Conservation (phyloP, 2,797 vertebrate genomes). For the Rhodeus uyekii region DNA sequence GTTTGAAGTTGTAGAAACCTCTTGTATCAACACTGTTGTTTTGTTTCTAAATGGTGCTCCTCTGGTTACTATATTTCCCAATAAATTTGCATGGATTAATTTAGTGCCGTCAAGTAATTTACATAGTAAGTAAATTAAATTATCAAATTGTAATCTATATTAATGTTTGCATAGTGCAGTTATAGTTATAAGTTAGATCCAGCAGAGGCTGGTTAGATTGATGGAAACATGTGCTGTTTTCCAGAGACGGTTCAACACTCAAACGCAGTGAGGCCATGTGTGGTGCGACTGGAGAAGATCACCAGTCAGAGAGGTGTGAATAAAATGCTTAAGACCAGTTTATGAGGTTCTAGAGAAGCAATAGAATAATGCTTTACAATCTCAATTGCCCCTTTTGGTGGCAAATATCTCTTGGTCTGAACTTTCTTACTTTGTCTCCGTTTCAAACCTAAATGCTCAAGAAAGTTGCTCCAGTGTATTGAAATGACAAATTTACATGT, state of each 20-base stretch:
- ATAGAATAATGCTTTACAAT: conserved; percentile 39
- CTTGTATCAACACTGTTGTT: background rate
- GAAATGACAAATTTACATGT: background rate
- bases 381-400: conserved; percentile 9
- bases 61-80: background rate
- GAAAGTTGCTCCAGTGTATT: conserved; percentile 19
- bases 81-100: background rate
- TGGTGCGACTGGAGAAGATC: conserved; percentile 74
- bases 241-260: conserved; percentile 60
- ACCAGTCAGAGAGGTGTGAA: conserved; percentile 66
- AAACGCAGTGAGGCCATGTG: conserved; percentile 68
- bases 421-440: background rate
- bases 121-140: background rate
- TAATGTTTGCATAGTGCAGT: conserved; percentile 4
- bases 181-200: conserved; percentile 23
- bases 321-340: conserved; percentile 50
- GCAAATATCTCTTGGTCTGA: conserved; percentile 28
- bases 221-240: conserved; percentile 59
- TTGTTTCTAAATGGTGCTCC: background rate
- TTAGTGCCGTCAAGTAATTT: background rate
- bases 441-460: background rate
- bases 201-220: conserved; percentile 48
- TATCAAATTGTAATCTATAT: background rate
- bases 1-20: background rate
- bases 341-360: conserved; percentile 44